Evolutionary conservation across 2,113 vertebrate genomes (phyloP).

Genomic region (Hyla sarda): DNA sequence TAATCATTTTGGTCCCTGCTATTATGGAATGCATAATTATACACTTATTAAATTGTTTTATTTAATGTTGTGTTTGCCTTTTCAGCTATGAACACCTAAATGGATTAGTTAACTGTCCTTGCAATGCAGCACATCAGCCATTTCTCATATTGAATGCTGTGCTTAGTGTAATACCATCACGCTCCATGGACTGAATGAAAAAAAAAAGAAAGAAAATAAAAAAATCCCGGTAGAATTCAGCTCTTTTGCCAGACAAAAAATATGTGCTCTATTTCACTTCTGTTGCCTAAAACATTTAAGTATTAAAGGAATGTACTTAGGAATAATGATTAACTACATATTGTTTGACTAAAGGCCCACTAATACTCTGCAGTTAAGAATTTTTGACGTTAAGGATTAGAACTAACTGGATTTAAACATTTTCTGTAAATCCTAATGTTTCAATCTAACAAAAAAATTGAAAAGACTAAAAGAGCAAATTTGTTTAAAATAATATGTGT

Average conservation of each 20-base stretch:
- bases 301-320: not conserved
- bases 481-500: conserved; percentile 8
- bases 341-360: conserved; percentile 2
- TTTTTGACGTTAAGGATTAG: conserved; percentile 22
- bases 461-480: conserved; percentile 15
- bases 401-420: not conserved
- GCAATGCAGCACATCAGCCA: conserved; percentile 28
- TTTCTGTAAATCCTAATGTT: conserved; percentile 2
- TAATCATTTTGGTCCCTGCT: conserved; percentile 22
- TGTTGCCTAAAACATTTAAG: conserved; percentile 10
- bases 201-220: too few relatives aligned
- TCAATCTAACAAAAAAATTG: not conserved
- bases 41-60: conserved; percentile 46
- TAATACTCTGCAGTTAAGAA: not conserved
- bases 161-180: conserved; percentile 38
- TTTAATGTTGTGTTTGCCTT: conserved; percentile 52
- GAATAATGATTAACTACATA: not conserved
- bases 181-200: conserved; percentile 23
- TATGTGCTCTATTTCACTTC: conserved; percentile 18
- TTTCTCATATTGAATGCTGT: conserved; percentile 46
- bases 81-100: conserved; percentile 44
- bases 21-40: conserved; percentile 49
- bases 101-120: conserved; percentile 45
- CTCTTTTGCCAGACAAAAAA: conserved; percentile 15
- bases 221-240: not conserved